Evolutionary conservation across 1,140 invertebrate genomes (phyloP).

Genomic region (Homalodisca vitripennis): DNA sequence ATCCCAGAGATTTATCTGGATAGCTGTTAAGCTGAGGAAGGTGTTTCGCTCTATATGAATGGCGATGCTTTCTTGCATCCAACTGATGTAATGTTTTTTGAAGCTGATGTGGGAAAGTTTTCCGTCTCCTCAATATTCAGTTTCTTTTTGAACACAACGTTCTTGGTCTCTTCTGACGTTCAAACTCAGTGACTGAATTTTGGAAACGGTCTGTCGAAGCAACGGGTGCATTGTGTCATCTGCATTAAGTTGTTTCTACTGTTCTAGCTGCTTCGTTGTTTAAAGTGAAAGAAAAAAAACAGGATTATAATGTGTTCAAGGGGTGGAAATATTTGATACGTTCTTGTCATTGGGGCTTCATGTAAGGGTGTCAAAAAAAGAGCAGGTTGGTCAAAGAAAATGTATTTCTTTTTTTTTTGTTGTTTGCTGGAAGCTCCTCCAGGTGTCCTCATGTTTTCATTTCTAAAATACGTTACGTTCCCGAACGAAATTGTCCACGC

Average conservation of each 20-base stretch:
- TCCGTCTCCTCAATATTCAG: not conserved
- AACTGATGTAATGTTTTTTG: constrained; percentile 17
- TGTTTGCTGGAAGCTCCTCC: too few relatives aligned
- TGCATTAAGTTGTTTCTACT: not conserved
- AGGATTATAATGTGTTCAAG: not conserved
- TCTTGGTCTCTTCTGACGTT: constrained; percentile 2
- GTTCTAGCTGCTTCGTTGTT: not conserved
- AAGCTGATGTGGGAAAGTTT: not conserved
- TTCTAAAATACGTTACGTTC: too few relatives aligned
- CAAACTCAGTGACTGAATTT: not conserved
- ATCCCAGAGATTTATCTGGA: constrained; percentile 1
- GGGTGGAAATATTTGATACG: too few relatives aligned
- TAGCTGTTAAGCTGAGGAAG: not conserved
- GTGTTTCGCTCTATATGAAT: not conserved
- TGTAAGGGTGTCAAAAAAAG: not conserved
- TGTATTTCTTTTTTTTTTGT: too few relatives aligned
- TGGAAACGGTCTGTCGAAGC: not conserved
- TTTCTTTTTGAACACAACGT: not conserved
- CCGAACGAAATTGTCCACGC: too few relatives aligned
- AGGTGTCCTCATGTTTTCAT: too few relatives aligned
- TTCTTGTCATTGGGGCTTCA: not conserved
- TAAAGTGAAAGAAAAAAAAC: too few relatives aligned
- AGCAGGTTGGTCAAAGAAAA: too few relatives aligned
- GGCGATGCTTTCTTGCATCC: constrained; percentile 16
- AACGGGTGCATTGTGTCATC: not conserved